Base-by-base conservation (phyloP, 2,888 invertebrate species). In the Scelioninae gen. 2 region DNA sequence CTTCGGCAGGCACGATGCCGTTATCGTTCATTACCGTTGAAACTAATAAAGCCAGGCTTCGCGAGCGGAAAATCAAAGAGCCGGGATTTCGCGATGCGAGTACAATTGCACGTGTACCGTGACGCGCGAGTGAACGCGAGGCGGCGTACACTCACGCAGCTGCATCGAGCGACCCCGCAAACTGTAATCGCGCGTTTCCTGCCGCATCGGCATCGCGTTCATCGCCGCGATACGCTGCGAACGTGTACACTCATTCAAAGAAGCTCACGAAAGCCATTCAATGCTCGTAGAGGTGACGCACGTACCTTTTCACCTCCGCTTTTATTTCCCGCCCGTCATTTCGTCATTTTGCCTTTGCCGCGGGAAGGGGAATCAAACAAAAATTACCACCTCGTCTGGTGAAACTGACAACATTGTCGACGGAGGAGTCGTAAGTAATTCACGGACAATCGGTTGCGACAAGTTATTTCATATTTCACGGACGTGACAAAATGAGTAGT, bases 131-230 rank as follows among this genome's bases (percentile, higher is more conserved):
- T 64, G 64, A 64, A 63, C 64, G 58, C 43, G 43, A 69, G 63
- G 76, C 76, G 76, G 74, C 77, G 73, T 77, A 75, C 57, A 68
- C 46, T 52, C 43, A 58, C 28, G 77, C 80, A 80, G 79, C 79
- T 80, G 80, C 68, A 64, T 75, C 74, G 75, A 79, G 77, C 79
- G 77, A 58, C 55, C 70, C 76, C 76, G 79, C 72, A 67, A 65
- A 63, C 63, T 63, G 57, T 83, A 83, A 83, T 84, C 82, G 82
- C 78, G 81, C 79, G 82, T 80, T 83, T 84, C 83, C 83, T 83
- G 83, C 80, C 81, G 81, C 81, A 80, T 78, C 81, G 81, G 81
- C 81, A 80, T 78, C 81, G 81, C 78, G 78, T 79, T 77, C 81
- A 79, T 80, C 81, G 78, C 77, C 78, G 80, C 79, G 80, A 81